A percentile compares a stretch with the other conserved stretches of the same genome.
phyloP scores from a whole-genome alignment of 2,113 vertebrate genomes.

The Leucoraja erinaceus region DNA sequence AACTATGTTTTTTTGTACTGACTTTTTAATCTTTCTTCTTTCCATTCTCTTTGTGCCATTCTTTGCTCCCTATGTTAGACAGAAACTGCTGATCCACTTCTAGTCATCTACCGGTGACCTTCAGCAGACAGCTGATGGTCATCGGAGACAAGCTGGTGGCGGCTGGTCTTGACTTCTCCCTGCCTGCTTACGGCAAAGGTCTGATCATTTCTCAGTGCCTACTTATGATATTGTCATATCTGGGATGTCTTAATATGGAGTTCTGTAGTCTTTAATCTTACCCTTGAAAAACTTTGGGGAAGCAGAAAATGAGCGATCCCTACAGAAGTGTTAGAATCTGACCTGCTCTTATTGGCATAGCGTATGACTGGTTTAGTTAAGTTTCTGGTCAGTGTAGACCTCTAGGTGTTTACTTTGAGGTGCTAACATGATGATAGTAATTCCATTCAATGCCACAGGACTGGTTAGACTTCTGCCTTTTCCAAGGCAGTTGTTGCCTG shows the following conservation, averaged over 20 bases:
- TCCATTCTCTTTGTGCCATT: background rate
- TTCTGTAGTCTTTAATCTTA: background rate
- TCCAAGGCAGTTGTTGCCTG: too few relatives aligned
- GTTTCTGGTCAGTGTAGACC: too few relatives aligned
- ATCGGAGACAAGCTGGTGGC: background rate
- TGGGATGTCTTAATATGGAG: background rate
- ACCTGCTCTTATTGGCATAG: too few relatives aligned
- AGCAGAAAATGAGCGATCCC: too few relatives aligned
- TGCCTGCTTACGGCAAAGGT: background rate
- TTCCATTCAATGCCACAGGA: too few relatives aligned
- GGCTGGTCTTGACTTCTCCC: background rate
- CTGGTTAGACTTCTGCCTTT: too few relatives aligned
- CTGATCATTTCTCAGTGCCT: background rate
- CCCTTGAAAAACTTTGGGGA: background rate
- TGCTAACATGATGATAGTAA: too few relatives aligned
- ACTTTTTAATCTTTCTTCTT: background rate
- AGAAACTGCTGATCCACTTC: background rate
- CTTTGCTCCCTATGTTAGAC: background rate
- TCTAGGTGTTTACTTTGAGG: too few relatives aligned
- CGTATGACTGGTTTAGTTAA: too few relatives aligned
- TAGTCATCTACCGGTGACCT: background rate
- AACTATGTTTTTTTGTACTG: background rate
- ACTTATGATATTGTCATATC: too few relatives aligned
- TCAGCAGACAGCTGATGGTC: background rate
- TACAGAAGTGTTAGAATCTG: too few relatives aligned